Evolutionary conservation across 2,888 invertebrate species (phyloP), one percentile per base, ranked within the genome.

Genomic region (Drosophila sordidula): DNA sequence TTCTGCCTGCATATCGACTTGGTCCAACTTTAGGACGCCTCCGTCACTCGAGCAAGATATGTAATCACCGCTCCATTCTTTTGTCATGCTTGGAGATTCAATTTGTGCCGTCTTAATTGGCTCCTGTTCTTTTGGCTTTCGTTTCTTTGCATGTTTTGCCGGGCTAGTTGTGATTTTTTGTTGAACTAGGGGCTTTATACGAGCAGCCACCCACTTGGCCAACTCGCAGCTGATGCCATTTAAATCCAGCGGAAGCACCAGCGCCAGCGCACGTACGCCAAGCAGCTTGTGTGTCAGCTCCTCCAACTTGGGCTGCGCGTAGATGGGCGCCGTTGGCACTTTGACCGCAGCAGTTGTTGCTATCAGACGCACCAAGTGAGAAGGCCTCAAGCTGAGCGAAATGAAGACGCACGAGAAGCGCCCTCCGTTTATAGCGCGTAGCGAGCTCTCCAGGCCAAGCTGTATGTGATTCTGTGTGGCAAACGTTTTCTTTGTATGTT

Each of bases 241-340:
- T 0, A 81, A 49, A 12, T 77, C 63, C 14, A 59, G 32, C 0
- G 90, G 90, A 8, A 90, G 57, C 0, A 75, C 83, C 45, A 90
- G 45, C 0, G 75, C 71, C 1, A 89, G 42, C 0, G 90, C 75
- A 4, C 74, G 56, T 4, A 90, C 57, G 3, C 90, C 90, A 62
- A 91, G 90, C 4, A 90, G 18, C 6, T 78, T 52, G 6, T 78
- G 25, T 0, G 89, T 87, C 4, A 90, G 59, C 1, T 89, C 73
- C 47, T 90, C 90, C 22, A 90, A 49, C 14, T 88, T 80, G 5
- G 87, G 82, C 39, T 90, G 87, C 0, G 87, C 90, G 63, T 80
- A 90, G 12, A 90, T 75, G 0, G 87, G 88, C 0, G 85, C 84
- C 0, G 69, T 78, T 41, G 79, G 70, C 34, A 67, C 44, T 56